Percentiles rank a stretch among this genome's conserved stretches.
Conservation (phyloP, 2,113 vertebrate species). For the Ceuthmochares aereus region DNA sequence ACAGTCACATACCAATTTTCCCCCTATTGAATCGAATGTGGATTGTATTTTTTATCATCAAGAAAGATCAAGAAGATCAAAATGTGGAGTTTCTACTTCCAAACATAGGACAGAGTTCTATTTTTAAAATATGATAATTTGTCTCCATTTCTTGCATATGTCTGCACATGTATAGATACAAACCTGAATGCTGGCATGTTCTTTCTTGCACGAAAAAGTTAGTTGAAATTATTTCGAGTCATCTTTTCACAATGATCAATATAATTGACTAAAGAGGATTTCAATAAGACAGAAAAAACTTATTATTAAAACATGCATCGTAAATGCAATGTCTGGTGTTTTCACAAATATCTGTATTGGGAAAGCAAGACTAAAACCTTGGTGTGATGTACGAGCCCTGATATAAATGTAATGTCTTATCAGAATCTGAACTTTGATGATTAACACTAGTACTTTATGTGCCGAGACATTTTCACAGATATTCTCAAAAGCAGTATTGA, state of each 20-base stretch:
- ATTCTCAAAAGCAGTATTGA: constrained; percentile 12
- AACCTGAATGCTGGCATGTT: not conserved
- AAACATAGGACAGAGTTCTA: not conserved
- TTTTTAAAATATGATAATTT: not conserved
- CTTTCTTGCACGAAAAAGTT: not conserved
- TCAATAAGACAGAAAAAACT: not conserved
- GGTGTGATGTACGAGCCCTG: not conserved
- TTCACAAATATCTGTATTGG: not conserved
- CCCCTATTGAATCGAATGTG: not conserved
- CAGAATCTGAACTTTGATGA: constrained; percentile 22
- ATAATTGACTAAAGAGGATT: not conserved
- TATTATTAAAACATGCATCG: not conserved
- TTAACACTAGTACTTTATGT: not conserved
- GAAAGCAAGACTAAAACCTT: not conserved
- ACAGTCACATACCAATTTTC: not conserved
- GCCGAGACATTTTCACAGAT: not conserved
- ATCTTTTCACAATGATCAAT: not conserved
- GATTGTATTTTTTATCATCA: not conserved
- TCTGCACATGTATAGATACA: not conserved
- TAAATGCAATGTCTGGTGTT: not conserved
- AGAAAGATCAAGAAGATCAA: not conserved
- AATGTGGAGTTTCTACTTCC: not conserved
- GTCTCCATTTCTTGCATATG: not conserved
- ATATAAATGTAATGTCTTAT: constrained; percentile 7
- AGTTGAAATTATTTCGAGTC: not conserved